Evolutionary conservation across 2,888 invertebrate genomes (phyloP).

Genomic region (Brachylomia viminalis): DNA sequence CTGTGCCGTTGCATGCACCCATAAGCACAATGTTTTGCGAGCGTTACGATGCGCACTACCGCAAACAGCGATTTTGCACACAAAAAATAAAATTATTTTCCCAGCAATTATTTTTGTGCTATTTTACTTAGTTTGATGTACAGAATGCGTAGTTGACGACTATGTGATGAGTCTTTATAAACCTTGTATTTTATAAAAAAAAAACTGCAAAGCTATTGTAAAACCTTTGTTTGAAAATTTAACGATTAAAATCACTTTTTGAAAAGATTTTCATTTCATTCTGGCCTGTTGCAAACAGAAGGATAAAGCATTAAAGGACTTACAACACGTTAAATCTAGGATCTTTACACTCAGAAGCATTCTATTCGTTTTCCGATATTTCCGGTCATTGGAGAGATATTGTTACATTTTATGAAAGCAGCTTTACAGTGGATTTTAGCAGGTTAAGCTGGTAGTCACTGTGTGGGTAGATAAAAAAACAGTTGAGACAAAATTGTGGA

Average conservation of each 20-base stretch:
- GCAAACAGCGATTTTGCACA: too few species aligned
- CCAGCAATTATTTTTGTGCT: too few species aligned
- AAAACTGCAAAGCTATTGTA: too few species aligned
- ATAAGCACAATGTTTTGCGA: too few species aligned
- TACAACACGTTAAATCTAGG: constrained; percentile 61
- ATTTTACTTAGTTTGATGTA: too few species aligned
- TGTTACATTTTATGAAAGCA: constrained; percentile 53
- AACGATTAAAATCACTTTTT: neutral
- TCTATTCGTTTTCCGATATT: constrained; percentile 68
- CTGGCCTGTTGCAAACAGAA: constrained; percentile 12
- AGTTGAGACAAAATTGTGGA: neutral
- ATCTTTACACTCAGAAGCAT: constrained; percentile 69
- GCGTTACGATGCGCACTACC: too few species aligned
- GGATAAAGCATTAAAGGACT: constrained; percentile 36
- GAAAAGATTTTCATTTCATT: constrained; percentile 30
- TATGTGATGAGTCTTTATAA: too few species aligned
- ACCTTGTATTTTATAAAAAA: too few species aligned
- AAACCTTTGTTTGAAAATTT: too few species aligned
- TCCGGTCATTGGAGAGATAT: constrained; percentile 63
- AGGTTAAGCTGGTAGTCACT: constrained; percentile 14
- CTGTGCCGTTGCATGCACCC: too few species aligned
- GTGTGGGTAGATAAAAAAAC: neutral
- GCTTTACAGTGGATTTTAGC: constrained; percentile 28
- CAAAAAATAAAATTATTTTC: too few species aligned
- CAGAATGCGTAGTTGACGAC: too few species aligned